These are phyloP conservation scores for Syndactyla subalaris DNA, from an alignment of 2,797 vertebrate species.

Conservation along the genomic window DNA sequence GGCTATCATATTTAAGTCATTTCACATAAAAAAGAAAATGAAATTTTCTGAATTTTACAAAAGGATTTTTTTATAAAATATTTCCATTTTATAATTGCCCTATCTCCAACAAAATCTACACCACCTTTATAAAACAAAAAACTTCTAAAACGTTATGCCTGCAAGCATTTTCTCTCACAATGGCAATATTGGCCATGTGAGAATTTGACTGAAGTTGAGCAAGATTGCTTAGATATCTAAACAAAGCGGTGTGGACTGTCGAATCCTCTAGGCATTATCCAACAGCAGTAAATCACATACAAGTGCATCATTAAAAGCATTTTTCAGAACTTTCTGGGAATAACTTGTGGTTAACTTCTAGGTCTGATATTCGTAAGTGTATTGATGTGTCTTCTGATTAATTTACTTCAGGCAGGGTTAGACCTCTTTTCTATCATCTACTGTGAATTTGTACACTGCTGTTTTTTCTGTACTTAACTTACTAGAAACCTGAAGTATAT, in stretches of 20 bases:
- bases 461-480: neutral
- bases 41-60: neutral
- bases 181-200: neutral
- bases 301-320: neutral
- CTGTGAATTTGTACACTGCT: neutral
- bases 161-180: neutral
- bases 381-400: neutral
- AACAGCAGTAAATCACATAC: neutral
- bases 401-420: neutral
- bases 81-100: neutral
- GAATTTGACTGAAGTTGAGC: neutral
- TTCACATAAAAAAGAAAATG: neutral
- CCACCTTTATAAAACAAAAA: neutral
- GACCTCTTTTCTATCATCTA: neutral
- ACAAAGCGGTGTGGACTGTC: neutral
- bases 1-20: neutral
- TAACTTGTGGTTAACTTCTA: neutral
- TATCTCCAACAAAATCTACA: neutral
- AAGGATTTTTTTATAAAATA: accelerated
- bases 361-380: neutral
- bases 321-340: neutral
- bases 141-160: neutral
- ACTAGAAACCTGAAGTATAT: neutral
- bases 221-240: neutral
- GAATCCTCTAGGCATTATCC: neutral